Percentiles rank a stretch among this genome's conserved stretches.
Conservation (phyloP, 2,797 vertebrate species). For the Meda fulgida region DNA sequence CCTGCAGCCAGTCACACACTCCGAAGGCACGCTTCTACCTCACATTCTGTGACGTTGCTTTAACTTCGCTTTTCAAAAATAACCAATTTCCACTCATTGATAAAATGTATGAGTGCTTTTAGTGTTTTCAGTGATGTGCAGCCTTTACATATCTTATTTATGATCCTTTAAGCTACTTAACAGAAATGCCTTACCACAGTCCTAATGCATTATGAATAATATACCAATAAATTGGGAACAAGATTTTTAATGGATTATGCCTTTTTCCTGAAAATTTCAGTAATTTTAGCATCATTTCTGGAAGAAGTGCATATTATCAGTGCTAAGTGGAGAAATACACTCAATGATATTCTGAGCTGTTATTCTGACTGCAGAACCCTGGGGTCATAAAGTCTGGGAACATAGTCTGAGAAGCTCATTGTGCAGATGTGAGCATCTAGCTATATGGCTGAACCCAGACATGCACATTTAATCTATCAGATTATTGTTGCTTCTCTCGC, state of each 20-base stretch:
- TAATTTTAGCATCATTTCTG: constrained; percentile 55
- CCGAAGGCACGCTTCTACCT: too few species aligned
- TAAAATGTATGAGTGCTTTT: too few species aligned
- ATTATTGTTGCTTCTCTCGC: constrained; percentile 8
- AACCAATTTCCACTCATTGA: too few species aligned
- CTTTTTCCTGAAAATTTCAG: constrained; percentile 67
- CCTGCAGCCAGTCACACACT: too few species aligned
- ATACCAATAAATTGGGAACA: constrained; percentile 62
- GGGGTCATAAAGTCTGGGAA: constrained; percentile 5
- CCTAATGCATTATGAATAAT: constrained; percentile 12
- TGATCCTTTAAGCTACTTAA: too few species aligned
- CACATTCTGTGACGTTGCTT: too few species aligned
- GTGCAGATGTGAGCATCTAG: constrained; percentile 22
- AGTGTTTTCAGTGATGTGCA: too few species aligned
- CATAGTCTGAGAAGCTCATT: constrained; percentile 17
- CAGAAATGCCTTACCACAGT: neutral
- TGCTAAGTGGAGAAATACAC: constrained; percentile 55
- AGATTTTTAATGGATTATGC: constrained; percentile 66
- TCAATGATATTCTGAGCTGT: neutral
- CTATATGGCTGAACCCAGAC: constrained; percentile 27
- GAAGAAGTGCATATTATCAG: constrained; percentile 64
- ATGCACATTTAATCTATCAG: constrained; percentile 42
- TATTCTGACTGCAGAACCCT: constrained; percentile 5
- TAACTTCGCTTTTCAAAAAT: too few species aligned
- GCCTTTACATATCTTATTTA: too few species aligned